Conservation (phyloP, 2,797 vertebrate genomes). For the Melanotaenia boesemani region DNA sequence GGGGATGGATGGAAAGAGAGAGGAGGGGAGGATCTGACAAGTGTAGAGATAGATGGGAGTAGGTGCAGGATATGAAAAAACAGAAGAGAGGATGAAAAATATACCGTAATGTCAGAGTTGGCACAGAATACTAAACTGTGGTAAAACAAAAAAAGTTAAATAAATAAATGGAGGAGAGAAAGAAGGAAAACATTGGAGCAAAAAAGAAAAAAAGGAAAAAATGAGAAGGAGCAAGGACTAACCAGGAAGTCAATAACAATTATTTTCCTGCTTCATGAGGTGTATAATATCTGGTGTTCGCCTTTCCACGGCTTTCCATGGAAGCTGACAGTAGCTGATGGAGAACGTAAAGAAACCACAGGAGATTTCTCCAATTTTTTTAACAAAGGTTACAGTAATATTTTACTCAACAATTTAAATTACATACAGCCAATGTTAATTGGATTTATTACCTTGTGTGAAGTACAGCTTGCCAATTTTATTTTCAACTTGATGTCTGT, state of each 20-base stretch:
- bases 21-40: slow-evolving; percentile 47
- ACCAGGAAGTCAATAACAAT: slow-evolving; percentile 60
- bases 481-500: no score
- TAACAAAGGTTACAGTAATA: slow-evolving; percentile 6
- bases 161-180: slow-evolving; percentile 3
- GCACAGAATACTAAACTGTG: slow-evolving; percentile 17
- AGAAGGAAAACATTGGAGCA: not conserved
- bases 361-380: slow-evolving; percentile 10
- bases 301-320: slow-evolving; percentile 17
- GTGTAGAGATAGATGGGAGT: slow-evolving; percentile 41
- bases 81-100: slow-evolving; percentile 32
- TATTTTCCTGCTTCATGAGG: slow-evolving; percentile 42
- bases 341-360: slow-evolving; percentile 25
- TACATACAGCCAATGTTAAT: no score
- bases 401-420: slow-evolving; percentile 3
- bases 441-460: no score
- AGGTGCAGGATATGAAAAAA: slow-evolving; percentile 21
- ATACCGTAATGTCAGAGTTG: slow-evolving; percentile 12
- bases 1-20: slow-evolving; percentile 51
- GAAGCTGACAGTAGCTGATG: slow-evolving; percentile 14
- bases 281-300: slow-evolving; percentile 25
- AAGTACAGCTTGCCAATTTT: no score
- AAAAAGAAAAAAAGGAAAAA: slow-evolving; percentile 19
- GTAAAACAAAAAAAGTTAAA: not conserved
- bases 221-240: slow-evolving; percentile 39